Percentiles rank a stretch among this genome's conserved stretches.
Evolutionary conservation across 2,113 vertebrate genomes (phyloP).

Genomic region (Oreotrochilus melanogaster): DNA sequence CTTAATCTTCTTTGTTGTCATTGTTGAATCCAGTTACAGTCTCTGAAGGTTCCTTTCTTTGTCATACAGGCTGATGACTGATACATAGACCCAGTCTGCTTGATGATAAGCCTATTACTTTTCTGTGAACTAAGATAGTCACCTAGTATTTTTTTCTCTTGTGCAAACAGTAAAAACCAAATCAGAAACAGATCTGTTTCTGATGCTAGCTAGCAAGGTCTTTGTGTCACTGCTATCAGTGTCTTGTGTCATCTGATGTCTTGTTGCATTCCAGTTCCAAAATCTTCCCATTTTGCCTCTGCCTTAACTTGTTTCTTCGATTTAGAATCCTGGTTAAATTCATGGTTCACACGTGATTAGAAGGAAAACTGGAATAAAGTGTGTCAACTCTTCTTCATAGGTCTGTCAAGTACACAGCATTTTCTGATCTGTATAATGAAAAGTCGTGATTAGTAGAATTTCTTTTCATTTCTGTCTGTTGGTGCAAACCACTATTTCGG

Average conservation of each 20-base stretch:
- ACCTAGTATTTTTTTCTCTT: background rate
- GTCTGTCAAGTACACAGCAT: background rate
- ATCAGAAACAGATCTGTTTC: background rate
- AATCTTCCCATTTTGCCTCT: background rate
- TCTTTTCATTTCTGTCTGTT: background rate
- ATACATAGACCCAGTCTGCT: background rate
- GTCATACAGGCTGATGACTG: background rate
- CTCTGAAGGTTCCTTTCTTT: background rate
- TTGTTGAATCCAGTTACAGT: background rate
- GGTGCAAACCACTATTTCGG: background rate
- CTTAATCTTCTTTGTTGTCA: background rate
- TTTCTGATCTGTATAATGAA: background rate
- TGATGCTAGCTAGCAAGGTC: background rate
- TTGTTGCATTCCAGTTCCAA: background rate
- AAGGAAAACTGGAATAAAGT: background rate
- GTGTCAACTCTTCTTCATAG: background rate
- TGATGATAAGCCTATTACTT: background rate
- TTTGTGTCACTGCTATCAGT: background rate
- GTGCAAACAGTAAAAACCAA: background rate
- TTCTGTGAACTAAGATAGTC: background rate
- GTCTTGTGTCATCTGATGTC: background rate
- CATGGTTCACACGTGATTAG: background rate
- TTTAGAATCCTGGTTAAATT: background rate
- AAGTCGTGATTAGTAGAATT: background rate
- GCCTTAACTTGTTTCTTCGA: background rate